Evolutionary conservation across 2,888 invertebrate species (phyloP).

Genomic region (Cheilosia urbana): DNA sequence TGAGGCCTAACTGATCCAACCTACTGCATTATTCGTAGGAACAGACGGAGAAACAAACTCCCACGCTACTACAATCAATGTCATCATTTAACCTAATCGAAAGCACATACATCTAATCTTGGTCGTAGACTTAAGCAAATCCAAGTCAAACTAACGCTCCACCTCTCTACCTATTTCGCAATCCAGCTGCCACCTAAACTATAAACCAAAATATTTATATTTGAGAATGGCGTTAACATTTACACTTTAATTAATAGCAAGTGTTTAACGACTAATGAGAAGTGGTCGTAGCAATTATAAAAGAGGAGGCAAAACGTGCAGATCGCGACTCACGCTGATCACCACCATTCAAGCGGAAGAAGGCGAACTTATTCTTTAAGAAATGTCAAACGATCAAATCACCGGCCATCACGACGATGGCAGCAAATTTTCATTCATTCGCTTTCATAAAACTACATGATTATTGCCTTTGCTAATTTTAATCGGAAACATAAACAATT

Average conservation of each 20-base stretch:
- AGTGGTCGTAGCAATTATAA: neutral
- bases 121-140: too few species aligned
- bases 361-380: slow-evolving; percentile 3
- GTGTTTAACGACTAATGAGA: slow-evolving; percentile 19
- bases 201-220: slow-evolving; percentile 23
- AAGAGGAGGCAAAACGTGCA: neutral
- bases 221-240: slow-evolving; percentile 17
- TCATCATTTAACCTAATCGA: too few species aligned
- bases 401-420: neutral
- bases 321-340: neutral
- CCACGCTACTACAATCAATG: too few species aligned
- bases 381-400: slow-evolving; percentile 22
- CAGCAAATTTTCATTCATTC: neutral
- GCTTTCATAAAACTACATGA: neutral
- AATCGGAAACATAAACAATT: slow-evolving; percentile 11
- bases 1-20: too few species aligned
- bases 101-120: too few species aligned
- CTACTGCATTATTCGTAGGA: too few species aligned
- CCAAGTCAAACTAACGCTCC: neutral
- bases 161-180: neutral
- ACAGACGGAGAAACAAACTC: too few species aligned
- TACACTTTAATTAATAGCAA: slow-evolving; percentile 5
- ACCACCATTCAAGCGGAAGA: neutral
- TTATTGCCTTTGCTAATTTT: slow-evolving; percentile 18
- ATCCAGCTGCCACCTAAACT: neutral